phyloP scores from a whole-genome alignment of 1,140 invertebrate genomes.

The Leptopilina clavipes region DNA sequence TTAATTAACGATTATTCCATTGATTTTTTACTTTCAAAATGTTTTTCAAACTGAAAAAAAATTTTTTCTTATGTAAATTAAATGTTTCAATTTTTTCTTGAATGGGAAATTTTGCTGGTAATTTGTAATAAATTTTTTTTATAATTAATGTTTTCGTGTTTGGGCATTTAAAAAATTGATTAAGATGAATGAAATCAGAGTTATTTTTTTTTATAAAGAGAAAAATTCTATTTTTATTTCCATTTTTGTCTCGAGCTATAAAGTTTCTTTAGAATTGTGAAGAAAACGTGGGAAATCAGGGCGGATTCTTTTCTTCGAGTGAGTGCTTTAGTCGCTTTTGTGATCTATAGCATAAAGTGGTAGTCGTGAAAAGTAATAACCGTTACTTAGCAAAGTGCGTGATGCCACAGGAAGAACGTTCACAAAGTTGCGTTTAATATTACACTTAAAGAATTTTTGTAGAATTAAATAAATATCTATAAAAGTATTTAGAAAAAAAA shows the following conservation, averaged over 20 bases:
- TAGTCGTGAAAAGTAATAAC: constrained; percentile 17
- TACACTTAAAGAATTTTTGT: background rate
- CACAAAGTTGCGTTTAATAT: constrained; percentile 26
- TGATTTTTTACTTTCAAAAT: no score
- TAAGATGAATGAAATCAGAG: background rate
- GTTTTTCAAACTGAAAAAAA: no score
- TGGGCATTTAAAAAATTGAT: background rate
- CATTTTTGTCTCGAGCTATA: background rate
- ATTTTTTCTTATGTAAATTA: no score
- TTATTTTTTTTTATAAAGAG: background rate
- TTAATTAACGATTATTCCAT: no score
- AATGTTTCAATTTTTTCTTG: no score
- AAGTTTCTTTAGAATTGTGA: constrained; percentile 12
- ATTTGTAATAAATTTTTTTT: no score
- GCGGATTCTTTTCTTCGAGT: constrained; percentile 21
- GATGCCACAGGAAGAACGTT: constrained; percentile 7
- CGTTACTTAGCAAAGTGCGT: constrained; percentile 13
- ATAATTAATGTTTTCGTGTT: no score
- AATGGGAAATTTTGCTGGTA: no score
- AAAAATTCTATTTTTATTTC: background rate
- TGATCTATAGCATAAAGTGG: constrained; percentile 19
- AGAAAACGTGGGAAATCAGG: constrained; percentile 19
- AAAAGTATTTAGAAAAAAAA: background rate
- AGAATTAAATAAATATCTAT: background rate
- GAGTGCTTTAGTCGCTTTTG: constrained; percentile 14